Conservation (phyloP, 2,888 invertebrate species). For the Rosalia funebris region DNA sequence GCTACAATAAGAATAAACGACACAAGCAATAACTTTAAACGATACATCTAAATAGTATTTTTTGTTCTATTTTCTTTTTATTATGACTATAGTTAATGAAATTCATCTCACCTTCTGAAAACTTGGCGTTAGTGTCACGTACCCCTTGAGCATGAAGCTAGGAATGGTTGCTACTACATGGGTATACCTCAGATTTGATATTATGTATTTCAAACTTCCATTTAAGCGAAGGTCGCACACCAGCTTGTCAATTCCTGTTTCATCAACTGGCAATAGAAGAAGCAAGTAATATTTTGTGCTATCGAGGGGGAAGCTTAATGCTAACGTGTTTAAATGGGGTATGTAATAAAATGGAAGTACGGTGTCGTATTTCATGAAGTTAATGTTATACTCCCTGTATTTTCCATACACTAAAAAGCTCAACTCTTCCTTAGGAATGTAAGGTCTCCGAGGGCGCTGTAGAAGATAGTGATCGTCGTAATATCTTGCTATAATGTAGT, state of each 20-base stretch:
- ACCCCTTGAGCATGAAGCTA: slow-evolving; percentile 82
- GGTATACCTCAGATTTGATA: slow-evolving; percentile 74
- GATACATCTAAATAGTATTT: neutral
- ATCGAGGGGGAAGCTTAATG: slow-evolving; percentile 81
- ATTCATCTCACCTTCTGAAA: slow-evolving; percentile 82
- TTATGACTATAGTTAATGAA: no score
- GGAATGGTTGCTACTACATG: slow-evolving; percentile 83
- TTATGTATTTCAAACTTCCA: slow-evolving; percentile 72
- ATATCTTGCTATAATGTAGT: slow-evolving; percentile 60
- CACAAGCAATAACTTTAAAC: no score
- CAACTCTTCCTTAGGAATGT: slow-evolving; percentile 43
- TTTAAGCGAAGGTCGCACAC: slow-evolving; percentile 73
- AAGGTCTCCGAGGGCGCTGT: slow-evolving; percentile 7
- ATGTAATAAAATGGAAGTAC: slow-evolving; percentile 81
- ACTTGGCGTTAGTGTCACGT: slow-evolving; percentile 81
- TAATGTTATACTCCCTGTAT: slow-evolving; percentile 67
- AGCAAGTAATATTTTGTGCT: slow-evolving; percentile 82
- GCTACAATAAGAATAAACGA: slow-evolving; percentile 64
- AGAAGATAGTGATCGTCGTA: slow-evolving; percentile 48
- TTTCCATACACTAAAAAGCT: slow-evolving; percentile 63
- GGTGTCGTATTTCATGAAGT: slow-evolving; percentile 81
- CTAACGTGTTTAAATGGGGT: slow-evolving; percentile 76
- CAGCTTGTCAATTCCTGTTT: slow-evolving; percentile 70
- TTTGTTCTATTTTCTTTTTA: neutral
- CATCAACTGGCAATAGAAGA: slow-evolving; percentile 75